A percentile compares a stretch with the other conserved stretches of the same genome.
Conservation (phyloP, 2,888 invertebrate species). For the Parnassius orleans region DNA sequence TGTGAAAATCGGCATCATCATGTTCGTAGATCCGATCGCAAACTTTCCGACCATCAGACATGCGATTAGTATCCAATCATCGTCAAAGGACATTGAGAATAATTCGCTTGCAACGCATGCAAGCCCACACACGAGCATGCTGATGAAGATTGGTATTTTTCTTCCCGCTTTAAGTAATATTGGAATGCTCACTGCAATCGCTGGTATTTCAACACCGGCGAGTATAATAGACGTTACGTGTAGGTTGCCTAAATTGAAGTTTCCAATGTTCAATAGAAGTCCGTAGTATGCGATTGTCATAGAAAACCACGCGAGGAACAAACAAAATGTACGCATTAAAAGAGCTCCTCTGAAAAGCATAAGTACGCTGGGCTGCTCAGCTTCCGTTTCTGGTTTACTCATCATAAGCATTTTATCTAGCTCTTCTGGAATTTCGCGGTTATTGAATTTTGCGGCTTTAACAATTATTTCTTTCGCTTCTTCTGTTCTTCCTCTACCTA, state of each 20-base stretch:
- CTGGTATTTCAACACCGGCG: slow-evolving; percentile 89
- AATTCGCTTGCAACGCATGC: slow-evolving; percentile 85
- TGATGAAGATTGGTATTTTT: slow-evolving; percentile 85
- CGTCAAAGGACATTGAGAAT: slow-evolving; percentile 72
- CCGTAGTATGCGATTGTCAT: slow-evolving; percentile 91
- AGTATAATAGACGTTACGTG: slow-evolving; percentile 87
- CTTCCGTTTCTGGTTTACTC: slow-evolving; percentile 59
- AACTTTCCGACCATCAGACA: slow-evolving; percentile 91
- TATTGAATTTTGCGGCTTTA: slow-evolving; percentile 84
- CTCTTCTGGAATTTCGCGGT: slow-evolving; percentile 83
- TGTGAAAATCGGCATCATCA: slow-evolving; percentile 88
- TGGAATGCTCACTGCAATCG: slow-evolving; percentile 87
- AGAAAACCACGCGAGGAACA: slow-evolving; percentile 88
- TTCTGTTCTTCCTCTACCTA: slow-evolving; percentile 86
- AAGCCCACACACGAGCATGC: slow-evolving; percentile 84
- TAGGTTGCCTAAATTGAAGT: slow-evolving; percentile 87
- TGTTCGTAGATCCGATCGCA: slow-evolving; percentile 88
- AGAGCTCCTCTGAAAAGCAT: slow-evolving; percentile 85
- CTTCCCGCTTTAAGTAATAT: slow-evolving; percentile 88
- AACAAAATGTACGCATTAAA: slow-evolving; percentile 84
- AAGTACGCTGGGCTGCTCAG: slow-evolving; percentile 78
- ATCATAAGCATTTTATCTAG: slow-evolving; percentile 85
- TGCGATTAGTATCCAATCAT: slow-evolving; percentile 86
- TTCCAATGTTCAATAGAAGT: slow-evolving; percentile 85
- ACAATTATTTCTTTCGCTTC: slow-evolving; percentile 85